Evolutionary conservation across 1,140 invertebrate genomes (phyloP).

Genomic region (Medauroidea extradentata): DNA sequence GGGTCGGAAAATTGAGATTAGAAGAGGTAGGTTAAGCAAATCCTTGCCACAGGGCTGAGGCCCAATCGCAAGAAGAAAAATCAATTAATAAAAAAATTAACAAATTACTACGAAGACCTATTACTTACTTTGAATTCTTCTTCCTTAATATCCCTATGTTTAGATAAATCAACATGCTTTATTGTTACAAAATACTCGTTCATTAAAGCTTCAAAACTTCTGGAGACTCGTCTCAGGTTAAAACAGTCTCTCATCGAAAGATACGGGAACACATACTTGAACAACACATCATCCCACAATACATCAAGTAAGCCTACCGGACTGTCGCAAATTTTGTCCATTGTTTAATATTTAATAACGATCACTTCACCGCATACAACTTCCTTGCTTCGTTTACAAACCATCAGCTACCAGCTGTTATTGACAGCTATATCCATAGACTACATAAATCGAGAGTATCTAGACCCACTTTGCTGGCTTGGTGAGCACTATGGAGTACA

Average conservation of each 20-base stretch:
- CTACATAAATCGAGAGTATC: too few relatives aligned
- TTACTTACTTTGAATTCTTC: not conserved
- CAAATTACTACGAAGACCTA: not conserved
- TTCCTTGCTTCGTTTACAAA: too few relatives aligned
- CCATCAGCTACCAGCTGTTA: too few relatives aligned
- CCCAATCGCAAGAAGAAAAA: not conserved
- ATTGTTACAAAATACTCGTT: slow-evolving; percentile 5
- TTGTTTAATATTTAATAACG: too few relatives aligned
- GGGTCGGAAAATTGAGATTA: too few relatives aligned
- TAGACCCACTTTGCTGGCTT: too few relatives aligned
- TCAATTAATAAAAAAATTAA: not conserved
- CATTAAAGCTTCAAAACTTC: slow-evolving; percentile 20
- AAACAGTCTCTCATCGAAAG: slow-evolving; percentile 50
- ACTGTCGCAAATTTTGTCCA: too few relatives aligned
- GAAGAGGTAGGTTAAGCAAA: too few relatives aligned
- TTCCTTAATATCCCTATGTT: not conserved
- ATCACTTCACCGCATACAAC: too few relatives aligned
- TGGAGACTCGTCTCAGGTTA: slow-evolving; percentile 51
- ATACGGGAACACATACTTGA: slow-evolving; percentile 45
- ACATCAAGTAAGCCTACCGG: slow-evolving; percentile 21
- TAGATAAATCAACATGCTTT: not conserved
- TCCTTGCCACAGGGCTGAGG: too few relatives aligned
- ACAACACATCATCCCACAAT: slow-evolving; percentile 54
- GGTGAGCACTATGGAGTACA: too few relatives aligned
- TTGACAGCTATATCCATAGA: too few relatives aligned